Conservation (phyloP, 2,797 vertebrate species). For the Anas georgica region DNA sequence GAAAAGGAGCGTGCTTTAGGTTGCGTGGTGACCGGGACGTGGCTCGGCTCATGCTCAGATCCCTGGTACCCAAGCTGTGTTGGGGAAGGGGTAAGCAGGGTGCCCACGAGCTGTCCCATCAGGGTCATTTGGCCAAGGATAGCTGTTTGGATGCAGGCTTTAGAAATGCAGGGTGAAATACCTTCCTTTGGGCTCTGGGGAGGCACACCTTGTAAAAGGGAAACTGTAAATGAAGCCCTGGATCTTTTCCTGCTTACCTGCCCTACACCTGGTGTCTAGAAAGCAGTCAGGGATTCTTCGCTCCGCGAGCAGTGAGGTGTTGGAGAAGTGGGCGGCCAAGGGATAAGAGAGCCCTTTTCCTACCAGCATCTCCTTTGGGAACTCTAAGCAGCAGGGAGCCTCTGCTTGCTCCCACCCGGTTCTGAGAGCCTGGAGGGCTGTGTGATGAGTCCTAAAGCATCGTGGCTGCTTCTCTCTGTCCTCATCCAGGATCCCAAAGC, state of each 20-base stretch:
- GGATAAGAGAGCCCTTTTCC: background rate
- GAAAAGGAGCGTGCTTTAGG: background rate
- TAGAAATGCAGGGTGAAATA: background rate
- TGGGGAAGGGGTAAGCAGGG: background rate
- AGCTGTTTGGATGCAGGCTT: background rate
- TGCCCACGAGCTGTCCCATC: rapidly evolving
- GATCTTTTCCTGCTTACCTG: background rate
- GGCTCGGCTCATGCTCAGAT: background rate
- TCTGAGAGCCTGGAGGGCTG: background rate
- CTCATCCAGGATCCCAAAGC: background rate
- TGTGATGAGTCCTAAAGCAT: background rate
- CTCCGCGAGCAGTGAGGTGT: rapidly evolving
- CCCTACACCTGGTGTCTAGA: background rate
- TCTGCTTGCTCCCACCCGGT: background rate
- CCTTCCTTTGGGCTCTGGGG: background rate
- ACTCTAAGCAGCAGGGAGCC: background rate
- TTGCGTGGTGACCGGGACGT: background rate
- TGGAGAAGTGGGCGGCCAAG: background rate
- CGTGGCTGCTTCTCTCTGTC: background rate
- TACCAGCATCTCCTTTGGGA: rapidly evolving
- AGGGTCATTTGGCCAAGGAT: background rate
- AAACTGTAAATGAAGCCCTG: background rate
- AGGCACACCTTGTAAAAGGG: background rate
- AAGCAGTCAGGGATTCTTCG: background rate
- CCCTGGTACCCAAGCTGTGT: background rate